phyloP scores from a whole-genome alignment of 2,888 invertebrate species.

The Drosophila siamana region DNA sequence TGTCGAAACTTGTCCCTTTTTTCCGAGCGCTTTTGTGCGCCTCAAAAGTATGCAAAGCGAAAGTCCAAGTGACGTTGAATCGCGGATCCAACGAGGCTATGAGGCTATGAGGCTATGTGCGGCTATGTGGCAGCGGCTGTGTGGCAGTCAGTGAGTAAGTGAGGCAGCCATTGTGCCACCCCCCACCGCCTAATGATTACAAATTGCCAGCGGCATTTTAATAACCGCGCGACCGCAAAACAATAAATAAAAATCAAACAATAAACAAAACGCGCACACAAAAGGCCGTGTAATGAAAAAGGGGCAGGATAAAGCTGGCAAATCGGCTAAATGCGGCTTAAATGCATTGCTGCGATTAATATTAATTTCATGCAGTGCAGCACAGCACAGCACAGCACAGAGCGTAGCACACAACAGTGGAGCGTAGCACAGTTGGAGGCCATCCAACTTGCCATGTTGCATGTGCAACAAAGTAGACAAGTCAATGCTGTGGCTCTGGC shows the following conservation, averaged over 20 bases:
- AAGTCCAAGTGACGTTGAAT: constrained; percentile 20
- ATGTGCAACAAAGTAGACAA: constrained; percentile 59
- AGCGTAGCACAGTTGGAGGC: constrained; percentile 62
- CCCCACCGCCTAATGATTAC: constrained; percentile 69
- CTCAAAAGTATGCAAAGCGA: constrained; percentile 35
- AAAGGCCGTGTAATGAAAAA: constrained; percentile 48
- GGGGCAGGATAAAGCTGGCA: constrained; percentile 54
- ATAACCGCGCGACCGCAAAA: constrained; percentile 72
- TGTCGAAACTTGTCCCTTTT: constrained; percentile 2
- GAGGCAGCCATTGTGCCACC: background rate
- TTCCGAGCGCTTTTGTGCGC: constrained; percentile 35
- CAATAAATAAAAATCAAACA: constrained; percentile 76
- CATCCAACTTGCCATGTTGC: constrained; percentile 58
- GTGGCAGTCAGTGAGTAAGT: too few relatives aligned
- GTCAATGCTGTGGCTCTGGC: constrained; percentile 20
- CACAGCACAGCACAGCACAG: constrained; percentile 5
- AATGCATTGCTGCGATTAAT: constrained; percentile 78
- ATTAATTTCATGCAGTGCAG: constrained; percentile 77
- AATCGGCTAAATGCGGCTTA: constrained; percentile 78
- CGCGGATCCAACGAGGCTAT: background rate
- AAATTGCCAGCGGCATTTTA: constrained; percentile 78
- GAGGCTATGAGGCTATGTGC: background rate
- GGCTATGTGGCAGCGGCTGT: background rate
- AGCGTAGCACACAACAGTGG: constrained; percentile 45
- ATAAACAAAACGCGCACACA: constrained; percentile 59